Conservation (phyloP, 2,113 vertebrate genomes). For the Empidonax alnorum region DNA sequence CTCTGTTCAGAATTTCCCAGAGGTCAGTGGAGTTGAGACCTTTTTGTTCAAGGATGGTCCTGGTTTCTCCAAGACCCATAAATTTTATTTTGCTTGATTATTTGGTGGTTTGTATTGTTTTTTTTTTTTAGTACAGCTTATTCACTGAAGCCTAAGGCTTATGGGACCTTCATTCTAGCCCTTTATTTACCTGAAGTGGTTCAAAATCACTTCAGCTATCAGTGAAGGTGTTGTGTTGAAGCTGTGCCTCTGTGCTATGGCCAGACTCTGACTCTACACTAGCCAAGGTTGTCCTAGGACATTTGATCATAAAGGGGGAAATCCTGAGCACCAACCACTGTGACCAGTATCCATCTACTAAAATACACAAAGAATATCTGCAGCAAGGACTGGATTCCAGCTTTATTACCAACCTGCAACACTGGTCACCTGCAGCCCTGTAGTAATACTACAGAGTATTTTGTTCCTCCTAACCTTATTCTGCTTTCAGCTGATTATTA, state of each 20-base stretch:
- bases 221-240: background rate
- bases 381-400: background rate
- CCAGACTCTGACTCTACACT: background rate
- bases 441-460: background rate
- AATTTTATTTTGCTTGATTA: background rate
- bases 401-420: background rate
- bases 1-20: background rate
- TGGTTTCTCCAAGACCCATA: background rate
- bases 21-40: background rate
- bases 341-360: background rate
- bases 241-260: background rate
- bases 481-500: background rate
- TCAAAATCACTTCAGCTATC: background rate
- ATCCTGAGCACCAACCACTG: background rate
- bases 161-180: background rate
- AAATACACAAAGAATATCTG: background rate
- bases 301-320: background rate
- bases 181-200: background rate
- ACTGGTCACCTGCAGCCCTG: background rate
- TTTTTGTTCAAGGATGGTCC: background rate
- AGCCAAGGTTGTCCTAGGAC: background rate
- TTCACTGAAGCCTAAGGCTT: background rate
- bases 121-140: background rate
- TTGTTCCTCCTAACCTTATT: background rate
- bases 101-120: background rate